Evolutionary conservation across 2,797 vertebrate genomes (phyloP).

Genomic region (Onychomys torridus): DNA sequence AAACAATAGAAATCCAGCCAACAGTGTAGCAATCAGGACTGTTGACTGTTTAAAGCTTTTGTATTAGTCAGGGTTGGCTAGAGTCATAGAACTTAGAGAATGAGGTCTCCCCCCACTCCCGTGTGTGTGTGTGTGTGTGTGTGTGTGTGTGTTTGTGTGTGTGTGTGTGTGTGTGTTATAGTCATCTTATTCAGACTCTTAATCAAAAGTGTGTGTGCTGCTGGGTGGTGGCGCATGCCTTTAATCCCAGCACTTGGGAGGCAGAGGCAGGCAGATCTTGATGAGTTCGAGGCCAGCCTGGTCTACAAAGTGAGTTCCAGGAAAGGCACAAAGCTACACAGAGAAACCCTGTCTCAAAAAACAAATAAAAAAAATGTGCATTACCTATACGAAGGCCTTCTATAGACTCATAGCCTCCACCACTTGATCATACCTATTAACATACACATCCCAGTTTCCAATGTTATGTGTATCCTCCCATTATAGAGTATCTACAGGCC

Average conservation of each 20-base stretch:
- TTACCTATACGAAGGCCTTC: background rate
- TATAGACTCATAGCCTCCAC: background rate
- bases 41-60: background rate
- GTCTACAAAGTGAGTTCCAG: too few relatives aligned
- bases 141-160: too few relatives aligned
- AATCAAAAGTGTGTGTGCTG: too few relatives aligned
- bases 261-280: too few relatives aligned
- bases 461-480: background rate
- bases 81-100: background rate
- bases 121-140: too few relatives aligned
- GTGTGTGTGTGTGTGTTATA: too few relatives aligned
- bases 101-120: background rate
- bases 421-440: background rate
- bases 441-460: background rate
- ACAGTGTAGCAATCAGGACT: background rate
- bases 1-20: conserved; percentile 34
- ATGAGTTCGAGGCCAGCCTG: too few relatives aligned
- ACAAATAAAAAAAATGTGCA: background rate
- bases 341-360: too few relatives aligned
- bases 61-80: background rate
- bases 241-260: too few relatives aligned
- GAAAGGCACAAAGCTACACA: too few relatives aligned
- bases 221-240: too few relatives aligned
- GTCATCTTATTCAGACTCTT: too few relatives aligned
- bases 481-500: background rate